Conservation (phyloP, 2,797 vertebrate genomes). For the Halcyon badia region DNA sequence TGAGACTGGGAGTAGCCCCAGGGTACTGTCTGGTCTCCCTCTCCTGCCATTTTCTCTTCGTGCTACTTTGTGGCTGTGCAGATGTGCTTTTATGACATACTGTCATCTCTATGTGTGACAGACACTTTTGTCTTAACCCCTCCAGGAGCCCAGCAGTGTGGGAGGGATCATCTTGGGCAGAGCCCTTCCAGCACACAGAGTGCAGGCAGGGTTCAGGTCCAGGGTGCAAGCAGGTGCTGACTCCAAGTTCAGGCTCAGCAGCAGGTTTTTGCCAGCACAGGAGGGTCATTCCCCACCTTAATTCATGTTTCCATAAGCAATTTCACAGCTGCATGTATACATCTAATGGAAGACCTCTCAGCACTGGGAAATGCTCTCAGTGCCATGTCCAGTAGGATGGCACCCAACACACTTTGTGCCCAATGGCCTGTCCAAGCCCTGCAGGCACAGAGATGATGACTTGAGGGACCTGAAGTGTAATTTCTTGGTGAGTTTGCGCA, state of each 20-base stretch:
- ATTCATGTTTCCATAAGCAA: not conserved
- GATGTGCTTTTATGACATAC: not conserved
- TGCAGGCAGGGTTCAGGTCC: not conserved
- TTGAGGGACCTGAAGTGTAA: not conserved
- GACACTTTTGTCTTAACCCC: too few species aligned
- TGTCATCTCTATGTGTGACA: not conserved
- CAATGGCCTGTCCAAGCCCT: not conserved
- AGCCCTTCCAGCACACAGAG: not conserved
- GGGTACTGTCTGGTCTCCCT: not conserved
- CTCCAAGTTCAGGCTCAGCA: not conserved
- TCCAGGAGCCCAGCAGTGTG: accelerated
- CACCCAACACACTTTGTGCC: accelerated
- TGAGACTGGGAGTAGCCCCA: not conserved
- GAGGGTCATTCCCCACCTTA: not conserved
- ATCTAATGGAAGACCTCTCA: not conserved
- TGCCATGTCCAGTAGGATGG: accelerated
- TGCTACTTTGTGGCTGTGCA: not conserved
- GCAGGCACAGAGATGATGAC: not conserved
- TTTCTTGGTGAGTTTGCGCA: not conserved
- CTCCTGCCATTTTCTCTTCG: not conserved
- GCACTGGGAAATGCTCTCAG: not conserved
- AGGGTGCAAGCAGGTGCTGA: not conserved
- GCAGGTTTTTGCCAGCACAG: not conserved
- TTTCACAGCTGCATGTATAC: not conserved
- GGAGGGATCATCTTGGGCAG: not conserved